These are phyloP conservation scores for Pseudomyrmex dendroicus DNA, from an alignment of 1,140 invertebrate species.

Conservation along the genomic window DNA sequence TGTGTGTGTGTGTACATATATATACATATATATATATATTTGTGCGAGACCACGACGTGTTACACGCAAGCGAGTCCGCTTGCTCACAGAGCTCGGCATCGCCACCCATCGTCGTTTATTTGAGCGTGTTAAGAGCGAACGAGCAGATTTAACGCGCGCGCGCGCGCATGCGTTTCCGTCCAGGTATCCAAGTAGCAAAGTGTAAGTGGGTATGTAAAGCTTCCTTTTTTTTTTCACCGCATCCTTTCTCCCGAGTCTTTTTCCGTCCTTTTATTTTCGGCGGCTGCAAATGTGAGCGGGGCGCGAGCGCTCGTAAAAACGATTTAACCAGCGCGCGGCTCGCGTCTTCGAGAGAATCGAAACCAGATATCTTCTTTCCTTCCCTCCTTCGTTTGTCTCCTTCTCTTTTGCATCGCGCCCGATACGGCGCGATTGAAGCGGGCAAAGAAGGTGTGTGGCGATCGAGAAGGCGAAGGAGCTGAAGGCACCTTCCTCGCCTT, in stretches of 20 bases:
- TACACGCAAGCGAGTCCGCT: slow-evolving; percentile 40
- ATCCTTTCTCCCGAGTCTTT: slow-evolving; percentile 1
- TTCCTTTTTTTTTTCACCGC: slow-evolving; percentile 14
- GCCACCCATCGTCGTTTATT: slow-evolving; percentile 33
- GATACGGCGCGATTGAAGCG: slow-evolving; percentile 27
- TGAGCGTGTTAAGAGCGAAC: slow-evolving; percentile 32
- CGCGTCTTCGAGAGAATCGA: slow-evolving; percentile 32
- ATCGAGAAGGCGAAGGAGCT: neutral
- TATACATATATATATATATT: neutral
- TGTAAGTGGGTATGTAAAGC: slow-evolving; percentile 28
- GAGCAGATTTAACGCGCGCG: slow-evolving; percentile 42
- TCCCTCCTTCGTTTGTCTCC: too few relatives aligned
- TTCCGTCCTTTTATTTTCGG: slow-evolving; percentile 11
- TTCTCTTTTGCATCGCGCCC: slow-evolving; percentile 28
- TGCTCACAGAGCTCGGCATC: neutral
- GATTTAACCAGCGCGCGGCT: slow-evolving; percentile 49
- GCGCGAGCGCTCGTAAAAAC: slow-evolving; percentile 53
- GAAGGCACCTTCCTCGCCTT: neutral
- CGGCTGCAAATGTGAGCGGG: slow-evolving; percentile 19
- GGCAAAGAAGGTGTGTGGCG: slow-evolving; percentile 28
- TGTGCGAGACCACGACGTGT: slow-evolving; percentile 3
- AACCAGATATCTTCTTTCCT: slow-evolving; percentile 18
- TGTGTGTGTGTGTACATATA: neutral
- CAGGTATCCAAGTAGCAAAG: slow-evolving; percentile 25
- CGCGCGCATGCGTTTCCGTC: slow-evolving; percentile 18